Base-by-base conservation (phyloP, 2,797 vertebrate species). In the Dryobates pubescens region DNA sequence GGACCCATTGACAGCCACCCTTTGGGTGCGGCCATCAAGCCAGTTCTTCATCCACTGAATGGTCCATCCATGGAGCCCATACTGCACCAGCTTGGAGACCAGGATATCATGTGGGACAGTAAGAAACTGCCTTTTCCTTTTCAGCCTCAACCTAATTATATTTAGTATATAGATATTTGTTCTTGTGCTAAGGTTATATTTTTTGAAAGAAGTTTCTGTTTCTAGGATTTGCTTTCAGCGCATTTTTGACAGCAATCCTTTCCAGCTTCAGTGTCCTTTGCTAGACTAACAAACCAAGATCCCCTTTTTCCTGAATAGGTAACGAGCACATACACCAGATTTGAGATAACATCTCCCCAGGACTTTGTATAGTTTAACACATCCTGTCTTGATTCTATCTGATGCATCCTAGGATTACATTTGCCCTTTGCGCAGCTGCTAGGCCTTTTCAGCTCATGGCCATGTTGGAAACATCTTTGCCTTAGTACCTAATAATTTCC, bases 251-350 rank as follows among this genome's bases (percentile, higher is more conserved):
- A 62, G 62, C 10, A 2, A 36, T 32, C 34, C 13, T 2, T 4
- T 32, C 34, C 34, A 6, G 6, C 18, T 45, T 79, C 45, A 62
- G 32, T 27, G 26, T 32, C 26, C 27, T 89, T 57, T 62, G 45
- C 57, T 54, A 49, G 61, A 54, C 36, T 36, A 68, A 17, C 2
- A 38, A 77, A 36, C 19, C 69, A 75, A 59, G 30, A 5, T 82
- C 29, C 13, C 0, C 0, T 11, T 78, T 78, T 18, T 62, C 56
- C 72, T 4, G 3, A 6, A 27, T 0, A 0, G 75, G 10, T 53
- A 72, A 63, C 7, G 10, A 82, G 15, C 53, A 57, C 49, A 24
- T 24, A 34, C 2, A 11, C 41, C 2, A 2, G 8, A 32, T 74
- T 92, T 69, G 51, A 58, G 47, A 64, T 49, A 13, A 71, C 54